phyloP scores from a whole-genome alignment of 2,888 invertebrate species.

The Sarcophaga subvicina region DNA sequence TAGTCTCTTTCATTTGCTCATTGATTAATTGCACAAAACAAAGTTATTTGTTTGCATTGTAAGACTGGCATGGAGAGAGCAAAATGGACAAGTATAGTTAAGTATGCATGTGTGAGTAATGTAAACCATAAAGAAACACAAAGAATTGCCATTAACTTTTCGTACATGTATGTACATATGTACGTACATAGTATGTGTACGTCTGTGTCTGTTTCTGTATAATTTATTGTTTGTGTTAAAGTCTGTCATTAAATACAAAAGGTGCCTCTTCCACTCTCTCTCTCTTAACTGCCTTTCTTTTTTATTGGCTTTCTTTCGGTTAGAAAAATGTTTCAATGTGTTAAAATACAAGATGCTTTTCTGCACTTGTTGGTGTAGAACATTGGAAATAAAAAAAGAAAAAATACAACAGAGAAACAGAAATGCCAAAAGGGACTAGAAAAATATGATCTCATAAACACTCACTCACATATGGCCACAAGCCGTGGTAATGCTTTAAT shows the following conservation, averaged over 20 bases:
- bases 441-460: not conserved
- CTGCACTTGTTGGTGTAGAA: conserved; percentile 1
- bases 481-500: conserved; percentile 28
- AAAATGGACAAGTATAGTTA: not conserved
- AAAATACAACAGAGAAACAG: not conserved
- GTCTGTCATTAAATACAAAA: conserved; percentile 31
- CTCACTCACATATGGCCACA: conserved; percentile 27
- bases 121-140: not conserved
- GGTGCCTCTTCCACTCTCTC: conserved; percentile 10
- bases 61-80: not conserved
- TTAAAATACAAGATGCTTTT: conserved; percentile 6
- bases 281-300: not conserved
- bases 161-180: not conserved
- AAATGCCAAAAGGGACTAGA: not conserved
- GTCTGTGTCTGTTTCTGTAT: not conserved
- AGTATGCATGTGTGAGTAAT: not conserved
- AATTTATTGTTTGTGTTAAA: conserved; percentile 56
- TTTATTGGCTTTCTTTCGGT: not conserved
- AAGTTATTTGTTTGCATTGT: conserved; percentile 13
- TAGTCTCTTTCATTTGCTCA: not conserved
- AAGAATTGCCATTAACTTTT: not conserved
- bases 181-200: not conserved
- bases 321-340: conserved; percentile 32
- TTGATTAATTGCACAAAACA: conserved; percentile 50
- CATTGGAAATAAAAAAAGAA: not conserved